Conservation (phyloP, 30 jellyfish, hydroid and myxozoan genomes). For the Catostylus mosaicus region DNA sequence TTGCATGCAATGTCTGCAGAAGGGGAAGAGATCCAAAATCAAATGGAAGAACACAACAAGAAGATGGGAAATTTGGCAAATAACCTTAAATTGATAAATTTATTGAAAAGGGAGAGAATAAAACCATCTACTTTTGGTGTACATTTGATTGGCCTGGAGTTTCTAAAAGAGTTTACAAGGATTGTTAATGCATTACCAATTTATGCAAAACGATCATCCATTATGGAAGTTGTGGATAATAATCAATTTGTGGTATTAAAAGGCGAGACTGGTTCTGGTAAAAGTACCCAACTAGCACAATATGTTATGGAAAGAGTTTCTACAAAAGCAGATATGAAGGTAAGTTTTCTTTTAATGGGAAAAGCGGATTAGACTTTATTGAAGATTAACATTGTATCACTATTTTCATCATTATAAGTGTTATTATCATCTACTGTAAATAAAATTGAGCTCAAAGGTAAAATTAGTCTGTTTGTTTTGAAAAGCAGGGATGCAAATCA, state of each 20-base stretch:
- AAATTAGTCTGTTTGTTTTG: too few relatives aligned
- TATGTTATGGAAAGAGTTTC: slow-evolving; percentile 51
- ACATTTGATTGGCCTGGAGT: slow-evolving; percentile 9
- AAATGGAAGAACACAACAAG: slow-evolving; percentile 5
- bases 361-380: too few relatives aligned
- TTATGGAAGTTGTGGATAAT: slow-evolving; percentile 28
- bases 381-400: too few relatives aligned
- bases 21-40: slow-evolving; percentile 21
- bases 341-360: too few relatives aligned
- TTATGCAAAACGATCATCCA: slow-evolving; percentile 51
- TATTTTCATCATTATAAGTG: too few relatives aligned
- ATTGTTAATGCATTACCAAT: slow-evolving; percentile 64
- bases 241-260: slow-evolving; percentile 63
- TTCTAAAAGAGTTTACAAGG: slow-evolving; percentile 29
- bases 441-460: too few relatives aligned
- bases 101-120: neutral
- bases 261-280: slow-evolving; percentile 95
- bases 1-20: neutral
- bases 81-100: neutral
- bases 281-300: slow-evolving; percentile 84
- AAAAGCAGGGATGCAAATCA: too few relatives aligned
- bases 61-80: neutral
- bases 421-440: too few relatives aligned
- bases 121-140: slow-evolving; percentile 6
- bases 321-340: neutral